Evolutionary conservation across 2,797 vertebrate genomes (phyloP), one percentile per base, ranked within the genome.

Genomic region (Argentina silus): DNA sequence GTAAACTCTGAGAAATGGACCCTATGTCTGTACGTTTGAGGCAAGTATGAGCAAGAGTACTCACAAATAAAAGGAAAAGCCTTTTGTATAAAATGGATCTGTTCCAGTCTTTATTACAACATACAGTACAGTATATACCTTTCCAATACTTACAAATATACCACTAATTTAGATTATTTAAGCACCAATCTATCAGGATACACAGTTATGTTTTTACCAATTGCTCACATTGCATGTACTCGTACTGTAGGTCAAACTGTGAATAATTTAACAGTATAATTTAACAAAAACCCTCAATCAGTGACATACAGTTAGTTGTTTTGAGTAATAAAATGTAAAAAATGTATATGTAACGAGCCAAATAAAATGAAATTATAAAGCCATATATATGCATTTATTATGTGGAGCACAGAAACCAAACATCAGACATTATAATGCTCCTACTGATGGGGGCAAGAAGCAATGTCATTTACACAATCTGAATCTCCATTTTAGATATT

Each of bases 81-180:
- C n/a, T 51, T 53, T 88, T 76, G 86, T 91, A 89, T 83, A 89
- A 92, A 91, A 91, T 87, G 83, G 90, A 89, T 89, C 86, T 71
- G 75, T 89, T 91, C 86, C 86, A 87, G 72, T 88, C 80, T 94
- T 94, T 93, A 93, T 93, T 92, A 88, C 86, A 79, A 80, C 60
- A 75, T 75, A 91, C 84, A 91, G 70, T 90, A 91, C 89, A 91
- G 83, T 90, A 91, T 78, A 76, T 87, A 62, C 61, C 62, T 78
- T 84, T 88, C 70, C 73, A 83, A 84, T 85, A 87, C 78, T 86
- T 87, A 89, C 87, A 92, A 27, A 85, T 84, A 89, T 85, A 78
- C 73, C 81, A 84, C 74, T 81, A 80, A 82, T 87, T 88, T 74
- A 77, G 83, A 83, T 82, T 81, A 85, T 79, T 55, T 83, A 89